Percentiles rank a stretch among this genome's conserved stretches.
Evolutionary conservation across 1,140 invertebrate species (phyloP).

Genomic region (Coenobita brevimanus): DNA sequence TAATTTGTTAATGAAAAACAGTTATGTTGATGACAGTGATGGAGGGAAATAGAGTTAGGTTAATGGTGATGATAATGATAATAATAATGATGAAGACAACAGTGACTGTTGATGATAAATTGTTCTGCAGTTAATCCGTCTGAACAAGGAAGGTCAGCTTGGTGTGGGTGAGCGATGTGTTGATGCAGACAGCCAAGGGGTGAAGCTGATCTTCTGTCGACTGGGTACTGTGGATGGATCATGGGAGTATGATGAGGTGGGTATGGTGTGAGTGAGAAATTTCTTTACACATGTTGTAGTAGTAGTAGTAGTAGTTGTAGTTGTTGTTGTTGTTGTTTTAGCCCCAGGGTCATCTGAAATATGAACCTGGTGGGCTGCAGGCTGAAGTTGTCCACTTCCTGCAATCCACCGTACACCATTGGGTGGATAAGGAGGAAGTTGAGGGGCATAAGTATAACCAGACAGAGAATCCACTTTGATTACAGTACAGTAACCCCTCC

Average conservation of each 20-base stretch:
- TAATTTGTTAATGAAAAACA: neutral
- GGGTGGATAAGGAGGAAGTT: too few species aligned
- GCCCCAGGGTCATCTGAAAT: too few species aligned
- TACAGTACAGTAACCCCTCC: too few species aligned
- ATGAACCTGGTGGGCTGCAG: too few species aligned
- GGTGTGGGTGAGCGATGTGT: slow-evolving; percentile 96
- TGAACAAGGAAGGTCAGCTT: slow-evolving; percentile 95
- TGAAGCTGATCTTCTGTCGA: slow-evolving; percentile 91
- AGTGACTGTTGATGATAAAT: neutral
- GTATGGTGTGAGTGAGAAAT: too few species aligned
- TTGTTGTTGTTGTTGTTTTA: too few species aligned
- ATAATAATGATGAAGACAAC: too few species aligned
- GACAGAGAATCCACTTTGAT: too few species aligned
- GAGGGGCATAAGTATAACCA: too few species aligned
- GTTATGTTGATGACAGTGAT: neutral
- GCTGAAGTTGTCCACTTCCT: too few species aligned
- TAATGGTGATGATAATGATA: too few species aligned
- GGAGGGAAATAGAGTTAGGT: neutral
- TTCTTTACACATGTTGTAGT: neutral
- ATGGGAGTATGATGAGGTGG: slow-evolving; percentile 88
- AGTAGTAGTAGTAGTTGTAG: neutral
- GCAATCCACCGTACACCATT: too few species aligned
- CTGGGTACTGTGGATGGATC: slow-evolving; percentile 94
- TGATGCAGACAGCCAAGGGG: slow-evolving; percentile 87
- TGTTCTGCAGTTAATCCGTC: slow-evolving; percentile 82